Conservation (phyloP, 2,113 vertebrate genomes). For the Pseudois nayaur region DNA sequence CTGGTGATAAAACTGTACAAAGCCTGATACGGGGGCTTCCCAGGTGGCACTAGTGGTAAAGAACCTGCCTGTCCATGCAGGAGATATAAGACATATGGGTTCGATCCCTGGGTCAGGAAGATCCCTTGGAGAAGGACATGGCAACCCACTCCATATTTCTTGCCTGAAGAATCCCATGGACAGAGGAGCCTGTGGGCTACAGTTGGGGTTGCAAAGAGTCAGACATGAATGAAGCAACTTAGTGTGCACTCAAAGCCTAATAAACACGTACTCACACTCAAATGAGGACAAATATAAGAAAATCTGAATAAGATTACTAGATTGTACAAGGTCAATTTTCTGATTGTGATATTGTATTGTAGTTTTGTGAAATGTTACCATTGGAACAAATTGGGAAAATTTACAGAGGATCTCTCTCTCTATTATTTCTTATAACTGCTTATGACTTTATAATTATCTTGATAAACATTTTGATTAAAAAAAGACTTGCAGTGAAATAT, state of each 20-base stretch:
- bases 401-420: background rate
- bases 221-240: background rate
- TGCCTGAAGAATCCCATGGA: background rate
- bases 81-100: background rate
- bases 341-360: background rate
- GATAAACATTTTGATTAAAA: background rate
- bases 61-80: background rate
- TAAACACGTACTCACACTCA: background rate
- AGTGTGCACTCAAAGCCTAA: background rate
- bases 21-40: background rate
- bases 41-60: background rate
- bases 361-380: conserved; percentile 3
- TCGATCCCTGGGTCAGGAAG: background rate
- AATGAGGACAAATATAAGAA: background rate
- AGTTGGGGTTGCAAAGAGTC: background rate
- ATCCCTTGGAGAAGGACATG: background rate
- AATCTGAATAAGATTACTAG: background rate
- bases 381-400: background rate
- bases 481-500: background rate
- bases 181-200: background rate
- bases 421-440: background rate
- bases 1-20: background rate
- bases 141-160: background rate
- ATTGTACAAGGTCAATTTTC: background rate
- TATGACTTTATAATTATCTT: background rate